Evolutionary conservation across 2,113 vertebrate species (phyloP), one percentile per base, ranked within the genome.

Genomic region (Sapayoa aenigma): DNA sequence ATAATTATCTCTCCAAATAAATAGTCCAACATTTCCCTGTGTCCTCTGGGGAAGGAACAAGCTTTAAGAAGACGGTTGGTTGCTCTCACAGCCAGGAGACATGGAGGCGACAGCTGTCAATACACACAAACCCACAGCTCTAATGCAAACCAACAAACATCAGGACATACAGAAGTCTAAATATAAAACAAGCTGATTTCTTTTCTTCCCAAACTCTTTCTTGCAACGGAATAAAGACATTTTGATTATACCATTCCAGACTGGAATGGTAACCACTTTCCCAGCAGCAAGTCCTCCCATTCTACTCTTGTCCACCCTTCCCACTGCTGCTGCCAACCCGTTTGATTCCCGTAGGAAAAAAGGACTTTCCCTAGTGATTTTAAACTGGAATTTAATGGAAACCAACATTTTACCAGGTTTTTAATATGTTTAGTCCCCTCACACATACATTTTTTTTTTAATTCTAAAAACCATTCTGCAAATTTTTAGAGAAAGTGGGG

Each of bases 1-100:
- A 56, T 72, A 88, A 76, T 79, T 87, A 76, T 87, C 44, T 85
- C 91, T 73, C 71, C 68, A 72, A 94, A 90, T 37, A 91, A 93
- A 85, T 19, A 58, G 59, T 68, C 41, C 71, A 66, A 68, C 37
- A 66, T 85, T 83, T 91, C 23, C 46, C 90, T 77, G 58, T 58
- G 41, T 39, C 37, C 71, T 60, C 31, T 53, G 49, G 62, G 78
- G 67, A 87, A 75, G 21, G 63, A 67, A 50, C 23, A 58, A 53
- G 65, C 72, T 87, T 75, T 30, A 82, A 95, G 89, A 56, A 89
- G 56, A 60, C 28, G 47, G 77, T 33, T 74, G 59, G 47, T 47
- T 82, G 78, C 66, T 93, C 74, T 72, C 39, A 35, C 74, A 91
- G 53, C 69, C 16, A 44, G 49, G 82, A 94, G 90, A 85, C 90